phyloP scores from a whole-genome alignment of 92 coral and sea anemone genomes.

The Zoanthus solanderi region DNA sequence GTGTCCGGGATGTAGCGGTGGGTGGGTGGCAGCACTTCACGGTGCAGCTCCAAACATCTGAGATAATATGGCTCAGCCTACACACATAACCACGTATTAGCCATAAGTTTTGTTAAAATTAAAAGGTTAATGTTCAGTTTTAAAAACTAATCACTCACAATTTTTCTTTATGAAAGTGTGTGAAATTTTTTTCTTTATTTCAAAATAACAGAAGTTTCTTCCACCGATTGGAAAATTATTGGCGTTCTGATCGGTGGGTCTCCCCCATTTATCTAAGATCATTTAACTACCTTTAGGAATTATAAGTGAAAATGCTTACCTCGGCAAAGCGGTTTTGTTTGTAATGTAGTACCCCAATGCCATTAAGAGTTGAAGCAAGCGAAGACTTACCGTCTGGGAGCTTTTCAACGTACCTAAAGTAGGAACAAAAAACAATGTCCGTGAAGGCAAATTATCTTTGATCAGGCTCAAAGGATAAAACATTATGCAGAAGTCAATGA shows the following conservation, averaged over 20 bases:
- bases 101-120: no score
- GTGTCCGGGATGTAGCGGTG: slow-evolving; percentile 74
- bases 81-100: neutral
- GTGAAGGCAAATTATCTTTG: neutral
- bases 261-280: no score
- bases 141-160: no score
- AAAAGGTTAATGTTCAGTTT: no score
- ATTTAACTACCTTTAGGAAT: neutral
- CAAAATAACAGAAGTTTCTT: no score
- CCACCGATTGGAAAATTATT: no score
- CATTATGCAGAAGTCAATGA: no score
- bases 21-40: slow-evolving; percentile 64
- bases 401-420: slow-evolving; percentile 65
- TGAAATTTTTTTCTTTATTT: no score
- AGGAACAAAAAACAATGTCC: neutral
- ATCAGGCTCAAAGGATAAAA: no score
- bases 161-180: no score
- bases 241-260: no score
- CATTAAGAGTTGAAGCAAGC: slow-evolving; percentile 75
- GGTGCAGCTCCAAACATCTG: slow-evolving; percentile 73
- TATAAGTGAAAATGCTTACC: slow-evolving; percentile 38
- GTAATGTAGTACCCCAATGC: slow-evolving; percentile 76
- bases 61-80: slow-evolving; percentile 78
- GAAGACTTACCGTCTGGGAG: slow-evolving; percentile 61
- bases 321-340: slow-evolving; percentile 68